Conservation (phyloP, 2,888 invertebrate species). For the Rotaria magnacalcarata region DNA sequence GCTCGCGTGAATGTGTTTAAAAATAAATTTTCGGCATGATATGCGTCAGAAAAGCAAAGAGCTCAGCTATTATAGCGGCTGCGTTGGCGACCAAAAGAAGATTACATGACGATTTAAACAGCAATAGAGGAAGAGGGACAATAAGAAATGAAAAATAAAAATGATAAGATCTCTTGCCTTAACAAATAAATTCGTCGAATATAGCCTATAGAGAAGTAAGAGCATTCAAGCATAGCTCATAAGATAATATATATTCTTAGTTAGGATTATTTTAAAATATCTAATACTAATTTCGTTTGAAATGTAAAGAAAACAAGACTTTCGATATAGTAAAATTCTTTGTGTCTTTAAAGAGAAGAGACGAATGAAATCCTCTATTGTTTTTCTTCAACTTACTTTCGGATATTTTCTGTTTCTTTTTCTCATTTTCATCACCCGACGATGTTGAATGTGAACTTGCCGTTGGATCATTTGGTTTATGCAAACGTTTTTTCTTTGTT, state of each 20-base stretch:
- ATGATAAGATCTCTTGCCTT: neutral
- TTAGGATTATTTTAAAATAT: neutral
- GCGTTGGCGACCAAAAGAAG: neutral
- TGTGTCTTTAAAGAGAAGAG: no score
- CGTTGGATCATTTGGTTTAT: neutral
- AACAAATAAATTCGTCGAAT: neutral
- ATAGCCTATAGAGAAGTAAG: constrained; percentile 4
- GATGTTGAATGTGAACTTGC: neutral
- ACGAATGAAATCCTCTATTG: no score
- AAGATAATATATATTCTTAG: neutral
- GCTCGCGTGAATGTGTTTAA: neutral
- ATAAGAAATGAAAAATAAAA: neutral
- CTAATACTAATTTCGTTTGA: neutral
- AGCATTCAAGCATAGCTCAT: neutral
- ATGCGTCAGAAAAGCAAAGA: constrained; percentile 13
- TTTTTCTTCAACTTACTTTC: neutral
- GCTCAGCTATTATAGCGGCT: neutral
- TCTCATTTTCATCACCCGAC: constrained; percentile 13
- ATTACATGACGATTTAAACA: neutral
- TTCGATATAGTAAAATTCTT: no score
- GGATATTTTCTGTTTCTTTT: neutral
- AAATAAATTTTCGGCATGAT: neutral
- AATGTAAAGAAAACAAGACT: neutral
- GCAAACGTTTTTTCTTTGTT: constrained; percentile 9
- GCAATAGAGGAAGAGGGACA: neutral